Conservation (phyloP, 2,888 invertebrate species). For the Ryuthela nishihirai region DNA sequence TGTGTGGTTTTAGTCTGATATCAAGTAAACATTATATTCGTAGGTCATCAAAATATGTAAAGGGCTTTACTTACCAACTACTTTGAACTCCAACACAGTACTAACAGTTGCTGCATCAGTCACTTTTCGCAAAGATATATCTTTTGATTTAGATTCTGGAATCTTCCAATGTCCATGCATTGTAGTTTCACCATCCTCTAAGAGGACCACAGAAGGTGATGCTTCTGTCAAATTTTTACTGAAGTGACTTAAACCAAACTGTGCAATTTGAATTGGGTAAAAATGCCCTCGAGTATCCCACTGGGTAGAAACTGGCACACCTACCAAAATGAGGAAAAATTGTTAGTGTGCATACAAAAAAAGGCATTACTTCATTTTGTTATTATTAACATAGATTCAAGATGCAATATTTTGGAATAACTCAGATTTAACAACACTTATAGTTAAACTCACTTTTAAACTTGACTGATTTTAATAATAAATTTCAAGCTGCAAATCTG, state of each 20-base stretch:
- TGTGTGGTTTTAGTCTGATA: no score
- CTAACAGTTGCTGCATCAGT: conserved; percentile 56
- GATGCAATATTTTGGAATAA: no score
- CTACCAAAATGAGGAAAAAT: no score
- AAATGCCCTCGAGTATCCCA: conserved; percentile 95
- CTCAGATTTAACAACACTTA: no score
- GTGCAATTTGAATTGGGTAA: conserved; percentile 98
- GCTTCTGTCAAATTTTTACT: conserved; percentile 88
- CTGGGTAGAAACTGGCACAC: conserved; percentile 89
- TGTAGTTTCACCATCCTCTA: conserved; percentile 56
- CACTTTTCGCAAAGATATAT: conserved; percentile 56
- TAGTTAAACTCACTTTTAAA: neutral
- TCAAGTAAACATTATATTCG: no score
- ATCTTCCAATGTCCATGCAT: conserved; percentile 17
- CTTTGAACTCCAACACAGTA: conserved; percentile 67
- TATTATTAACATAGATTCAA: no score
- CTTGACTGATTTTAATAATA: no score
- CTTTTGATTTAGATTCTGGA: conserved; percentile 2
- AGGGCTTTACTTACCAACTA: conserved; percentile 53
- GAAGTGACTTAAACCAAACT: conserved; percentile 95
- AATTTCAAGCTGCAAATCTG: no score
- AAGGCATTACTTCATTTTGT: no score
- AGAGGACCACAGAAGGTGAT: conserved; percentile 61
- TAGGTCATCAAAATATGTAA: no score
- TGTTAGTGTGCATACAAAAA: no score